Conservation (phyloP, 2,888 invertebrate genomes). For the Blomia tropicalis region DNA sequence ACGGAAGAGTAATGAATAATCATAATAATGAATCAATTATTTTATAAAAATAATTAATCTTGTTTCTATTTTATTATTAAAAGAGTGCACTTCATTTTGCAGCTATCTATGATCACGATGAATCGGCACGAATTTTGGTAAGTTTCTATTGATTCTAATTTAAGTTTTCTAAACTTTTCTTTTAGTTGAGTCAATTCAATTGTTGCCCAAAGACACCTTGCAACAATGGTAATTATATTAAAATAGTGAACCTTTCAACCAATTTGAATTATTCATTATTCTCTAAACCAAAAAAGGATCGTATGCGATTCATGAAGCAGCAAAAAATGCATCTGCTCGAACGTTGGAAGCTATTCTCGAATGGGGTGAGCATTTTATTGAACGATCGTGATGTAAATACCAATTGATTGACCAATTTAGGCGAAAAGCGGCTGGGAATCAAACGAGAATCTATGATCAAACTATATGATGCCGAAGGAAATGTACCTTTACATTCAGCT, state of each 20-base stretch:
- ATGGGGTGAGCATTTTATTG: constrained; percentile 50
- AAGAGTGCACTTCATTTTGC: constrained; percentile 66
- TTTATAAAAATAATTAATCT: neutral
- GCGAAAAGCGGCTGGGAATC: constrained; percentile 52
- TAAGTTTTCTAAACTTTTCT: constrained; percentile 11
- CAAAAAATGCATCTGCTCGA: constrained; percentile 68
- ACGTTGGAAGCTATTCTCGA: constrained; percentile 65
- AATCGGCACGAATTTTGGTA: constrained; percentile 65
- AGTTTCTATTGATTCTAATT: constrained; percentile 27
- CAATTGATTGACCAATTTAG: constrained; percentile 28
- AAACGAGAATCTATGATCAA: constrained; percentile 64
- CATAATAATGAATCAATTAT: too few species aligned
- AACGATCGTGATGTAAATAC: too few species aligned
- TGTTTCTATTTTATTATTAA: neutral
- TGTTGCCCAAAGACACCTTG: constrained; percentile 60
- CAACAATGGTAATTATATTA: constrained; percentile 59
- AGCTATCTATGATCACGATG: constrained; percentile 64
- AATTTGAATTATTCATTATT: neutral
- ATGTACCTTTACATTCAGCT: constrained; percentile 45
- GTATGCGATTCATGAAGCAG: constrained; percentile 77
- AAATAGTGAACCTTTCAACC: neutral
- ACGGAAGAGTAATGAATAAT: constrained; percentile 16
- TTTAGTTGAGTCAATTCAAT: constrained; percentile 59
- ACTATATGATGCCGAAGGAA: constrained; percentile 67
- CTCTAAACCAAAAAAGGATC: constrained; percentile 37